These are phyloP conservation scores for Heliangelus exortis DNA, from an alignment of 2,797 vertebrate species.

Conservation along the genomic window DNA sequence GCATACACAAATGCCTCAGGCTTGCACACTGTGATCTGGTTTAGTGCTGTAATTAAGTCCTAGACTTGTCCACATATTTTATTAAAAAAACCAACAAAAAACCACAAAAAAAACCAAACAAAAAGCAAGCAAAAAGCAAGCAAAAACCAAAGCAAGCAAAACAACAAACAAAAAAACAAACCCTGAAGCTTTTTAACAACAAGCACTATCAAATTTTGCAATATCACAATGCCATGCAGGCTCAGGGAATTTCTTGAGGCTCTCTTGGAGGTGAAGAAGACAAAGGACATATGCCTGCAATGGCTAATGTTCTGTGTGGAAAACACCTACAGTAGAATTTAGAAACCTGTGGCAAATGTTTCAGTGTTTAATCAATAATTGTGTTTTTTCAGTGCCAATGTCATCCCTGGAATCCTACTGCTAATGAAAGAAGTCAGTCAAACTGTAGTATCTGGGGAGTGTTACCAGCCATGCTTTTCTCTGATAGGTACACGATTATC, in stretches of 20 bases:
- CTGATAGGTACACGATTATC: not conserved
- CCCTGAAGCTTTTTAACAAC: not conserved
- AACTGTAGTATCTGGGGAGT: not conserved
- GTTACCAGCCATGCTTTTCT: not conserved
- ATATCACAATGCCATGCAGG: not conserved
- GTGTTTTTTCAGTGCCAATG: not conserved
- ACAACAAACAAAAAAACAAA: too few relatives aligned
- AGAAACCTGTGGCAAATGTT: not conserved
- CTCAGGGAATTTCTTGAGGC: not conserved
- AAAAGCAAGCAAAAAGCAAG: too few relatives aligned
- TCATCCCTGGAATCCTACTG: not conserved
- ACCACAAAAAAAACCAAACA: too few relatives aligned
- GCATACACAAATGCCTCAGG: not conserved
- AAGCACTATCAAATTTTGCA: not conserved
- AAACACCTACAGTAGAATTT: not conserved
- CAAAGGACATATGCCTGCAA: not conserved
- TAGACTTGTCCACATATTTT: not conserved
- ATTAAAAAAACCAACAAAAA: too few relatives aligned
- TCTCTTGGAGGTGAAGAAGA: not conserved
- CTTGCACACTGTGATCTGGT: not conserved
- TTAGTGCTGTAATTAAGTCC: conserved; percentile 4
- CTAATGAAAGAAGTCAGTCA: not conserved
- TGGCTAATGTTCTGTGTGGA: not conserved
- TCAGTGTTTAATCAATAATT: not conserved
- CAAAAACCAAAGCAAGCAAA: too few relatives aligned